Evolutionary conservation across 2,113 vertebrate species (phyloP).

Genomic region (Lanius collurio): DNA sequence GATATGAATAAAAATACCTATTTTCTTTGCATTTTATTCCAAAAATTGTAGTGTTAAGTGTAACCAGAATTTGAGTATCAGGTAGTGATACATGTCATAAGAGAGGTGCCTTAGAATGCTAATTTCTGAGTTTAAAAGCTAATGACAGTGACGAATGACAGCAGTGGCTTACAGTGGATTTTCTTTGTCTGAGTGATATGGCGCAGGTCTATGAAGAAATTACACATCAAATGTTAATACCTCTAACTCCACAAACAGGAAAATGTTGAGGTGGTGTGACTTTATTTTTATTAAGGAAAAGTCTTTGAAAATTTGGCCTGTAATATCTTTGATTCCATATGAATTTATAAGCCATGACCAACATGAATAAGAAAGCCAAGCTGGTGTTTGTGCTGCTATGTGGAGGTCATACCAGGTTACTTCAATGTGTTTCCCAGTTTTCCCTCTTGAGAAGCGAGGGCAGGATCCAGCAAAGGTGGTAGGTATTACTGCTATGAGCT

Average conservation of each 20-base stretch:
- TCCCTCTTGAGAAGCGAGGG: neutral
- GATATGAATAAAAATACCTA: neutral
- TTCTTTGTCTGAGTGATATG: neutral
- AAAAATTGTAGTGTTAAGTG: neutral
- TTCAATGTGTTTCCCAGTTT: neutral
- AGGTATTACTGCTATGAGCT: neutral
- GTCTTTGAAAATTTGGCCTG: neutral
- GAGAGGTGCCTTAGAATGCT: neutral
- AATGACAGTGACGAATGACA: neutral
- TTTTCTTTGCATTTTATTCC: neutral
- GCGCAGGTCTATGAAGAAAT: neutral
- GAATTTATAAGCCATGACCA: neutral
- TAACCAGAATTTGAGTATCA: neutral
- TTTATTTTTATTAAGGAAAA: neutral
- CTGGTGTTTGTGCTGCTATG: neutral
- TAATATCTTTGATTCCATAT: neutral
- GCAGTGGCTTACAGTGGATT: neutral
- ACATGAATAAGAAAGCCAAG: neutral
- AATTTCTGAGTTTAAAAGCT: neutral
- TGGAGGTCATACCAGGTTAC: neutral
- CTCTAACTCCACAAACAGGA: neutral
- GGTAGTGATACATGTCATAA: neutral
- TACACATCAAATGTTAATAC: neutral
- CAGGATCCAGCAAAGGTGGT: neutral
- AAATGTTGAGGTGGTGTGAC: neutral